Evolutionary conservation across 2,113 vertebrate species (phyloP).

Genomic region (Xiphophorus hellerii): DNA sequence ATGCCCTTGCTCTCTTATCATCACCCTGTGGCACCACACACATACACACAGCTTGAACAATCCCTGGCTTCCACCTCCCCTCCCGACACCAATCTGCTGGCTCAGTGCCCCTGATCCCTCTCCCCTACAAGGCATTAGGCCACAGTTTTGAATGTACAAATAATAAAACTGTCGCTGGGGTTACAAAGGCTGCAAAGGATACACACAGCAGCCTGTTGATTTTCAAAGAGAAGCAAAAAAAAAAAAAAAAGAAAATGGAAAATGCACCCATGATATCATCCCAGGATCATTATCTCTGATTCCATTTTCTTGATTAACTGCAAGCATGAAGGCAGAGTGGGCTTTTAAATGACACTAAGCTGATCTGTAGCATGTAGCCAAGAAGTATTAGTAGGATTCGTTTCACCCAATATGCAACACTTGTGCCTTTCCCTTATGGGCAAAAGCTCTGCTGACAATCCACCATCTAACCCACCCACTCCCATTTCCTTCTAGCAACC

Average conservation of each 20-base stretch:
- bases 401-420: slow-evolving; percentile 62
- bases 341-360: slow-evolving; percentile 65
- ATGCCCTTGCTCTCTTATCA: slow-evolving; percentile 43
- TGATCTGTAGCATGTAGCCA: slow-evolving; percentile 40
- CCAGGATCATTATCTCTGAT: slow-evolving; percentile 45
- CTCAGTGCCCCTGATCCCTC: slow-evolving; percentile 31
- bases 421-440: slow-evolving; percentile 72
- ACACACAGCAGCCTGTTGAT: slow-evolving; percentile 21
- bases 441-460: slow-evolving; percentile 69
- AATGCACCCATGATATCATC: slow-evolving; percentile 2
- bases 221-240: slow-evolving; percentile 19
- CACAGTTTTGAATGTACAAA: slow-evolving; percentile 45
- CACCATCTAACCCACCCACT: slow-evolving; percentile 54
- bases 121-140: slow-evolving; percentile 16
- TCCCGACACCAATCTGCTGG: slow-evolving; percentile 37
- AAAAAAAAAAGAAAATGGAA: slow-evolving; percentile 11
- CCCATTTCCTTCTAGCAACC: slow-evolving; percentile 47
- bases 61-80: neutral
- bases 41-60: slow-evolving; percentile 17
- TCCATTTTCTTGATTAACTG: slow-evolving; percentile 63
- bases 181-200: slow-evolving; percentile 26
- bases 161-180: slow-evolving; percentile 12
- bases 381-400: slow-evolving; percentile 66
- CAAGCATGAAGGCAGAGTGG: slow-evolving; percentile 42
- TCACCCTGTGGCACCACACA: slow-evolving; percentile 26